Conservation (phyloP, 2,888 invertebrate species). For the Parnassius mnemosyne region DNA sequence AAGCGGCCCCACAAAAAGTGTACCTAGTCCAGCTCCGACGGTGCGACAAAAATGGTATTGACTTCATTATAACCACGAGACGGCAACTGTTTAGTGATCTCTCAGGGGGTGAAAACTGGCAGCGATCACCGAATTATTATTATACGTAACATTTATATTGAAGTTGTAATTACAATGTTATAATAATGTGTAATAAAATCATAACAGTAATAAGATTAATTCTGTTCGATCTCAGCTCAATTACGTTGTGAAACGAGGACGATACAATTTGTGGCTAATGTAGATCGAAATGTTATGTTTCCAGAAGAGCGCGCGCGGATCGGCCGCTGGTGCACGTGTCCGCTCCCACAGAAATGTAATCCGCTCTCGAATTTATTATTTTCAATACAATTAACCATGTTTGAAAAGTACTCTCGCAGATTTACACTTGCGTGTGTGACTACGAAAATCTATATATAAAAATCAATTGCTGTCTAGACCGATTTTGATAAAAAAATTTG, state of each 20-base stretch:
- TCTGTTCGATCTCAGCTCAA: constrained; percentile 38
- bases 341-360: constrained; percentile 45
- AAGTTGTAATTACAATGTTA: too few species aligned
- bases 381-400: constrained; percentile 24
- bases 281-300: constrained; percentile 64
- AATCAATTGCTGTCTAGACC: too few species aligned
- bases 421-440: background rate
- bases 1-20: too few species aligned
- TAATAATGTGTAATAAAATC: constrained; percentile 1
- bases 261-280: constrained; percentile 55
- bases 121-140: too few species aligned
- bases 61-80: too few species aligned
- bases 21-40: too few species aligned
- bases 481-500: too few species aligned
- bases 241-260: constrained; percentile 54
- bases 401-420: constrained; percentile 10
- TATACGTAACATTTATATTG: too few species aligned
- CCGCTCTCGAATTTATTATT: constrained; percentile 30
- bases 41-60: too few species aligned
- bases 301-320: constrained; percentile 40
- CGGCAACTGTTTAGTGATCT: too few species aligned
- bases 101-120: too few species aligned
- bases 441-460: too few species aligned
- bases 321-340: constrained; percentile 44
- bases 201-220: constrained; percentile 28